These are phyloP conservation scores for Rhabdomys dilectus DNA, from an alignment of 2,113 vertebrate genomes.

Conservation along the genomic window DNA sequence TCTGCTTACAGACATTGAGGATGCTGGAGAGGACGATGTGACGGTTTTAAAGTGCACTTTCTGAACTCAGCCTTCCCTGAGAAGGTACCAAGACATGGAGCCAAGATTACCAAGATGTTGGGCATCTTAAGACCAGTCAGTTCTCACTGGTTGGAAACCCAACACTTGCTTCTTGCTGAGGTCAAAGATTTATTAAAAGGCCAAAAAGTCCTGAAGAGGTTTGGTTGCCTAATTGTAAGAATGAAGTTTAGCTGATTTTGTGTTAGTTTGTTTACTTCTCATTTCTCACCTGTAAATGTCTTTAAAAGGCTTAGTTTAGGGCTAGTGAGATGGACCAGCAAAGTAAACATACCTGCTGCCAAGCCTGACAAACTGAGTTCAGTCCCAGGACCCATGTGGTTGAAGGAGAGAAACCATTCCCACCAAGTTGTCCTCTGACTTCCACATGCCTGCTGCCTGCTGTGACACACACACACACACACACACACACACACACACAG, in stretches of 20 bases:
- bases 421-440: not conserved
- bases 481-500: not conserved
- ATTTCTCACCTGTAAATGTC: constrained; percentile 65
- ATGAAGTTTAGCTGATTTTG: not conserved
- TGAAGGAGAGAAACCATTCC: not conserved
- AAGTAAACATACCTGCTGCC: not conserved
- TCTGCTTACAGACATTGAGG: constrained; percentile 1
- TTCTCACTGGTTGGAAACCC: not conserved
- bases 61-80: not conserved
- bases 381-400: too few species aligned
- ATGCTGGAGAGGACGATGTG: not conserved
- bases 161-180: constrained; percentile 16
- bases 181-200: not conserved
- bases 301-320: not conserved
- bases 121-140: not conserved
- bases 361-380: too few species aligned
- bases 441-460: not conserved
- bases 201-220: not conserved
- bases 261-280: not conserved
- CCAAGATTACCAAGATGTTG: not conserved
- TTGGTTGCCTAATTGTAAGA: not conserved
- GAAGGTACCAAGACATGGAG: not conserved
- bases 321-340: not conserved
- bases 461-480: fast-evolving
- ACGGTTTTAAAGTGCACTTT: not conserved